A percentile compares a stretch with the other conserved stretches of the same genome.
phyloP scores from a whole-genome alignment of 2,797 vertebrate species.

The Myripristis murdjan region DNA sequence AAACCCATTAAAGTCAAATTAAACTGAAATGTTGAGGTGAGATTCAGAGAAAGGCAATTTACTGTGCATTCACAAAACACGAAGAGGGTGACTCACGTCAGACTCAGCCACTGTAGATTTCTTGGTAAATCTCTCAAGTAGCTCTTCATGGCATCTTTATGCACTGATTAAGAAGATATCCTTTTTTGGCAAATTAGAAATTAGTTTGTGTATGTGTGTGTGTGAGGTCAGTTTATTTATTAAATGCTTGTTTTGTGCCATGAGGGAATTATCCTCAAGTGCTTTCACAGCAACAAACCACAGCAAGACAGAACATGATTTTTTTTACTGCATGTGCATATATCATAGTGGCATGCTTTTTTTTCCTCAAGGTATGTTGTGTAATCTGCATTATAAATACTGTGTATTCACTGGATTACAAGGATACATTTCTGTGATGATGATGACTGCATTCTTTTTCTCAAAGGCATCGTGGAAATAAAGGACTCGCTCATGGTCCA shows the following conservation, averaged over 20 bases:
- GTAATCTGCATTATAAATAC: background rate
- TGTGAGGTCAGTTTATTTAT: background rate
- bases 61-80: background rate
- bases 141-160: conserved; percentile 93
- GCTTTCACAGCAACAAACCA: background rate
- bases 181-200: conserved; percentile 13
- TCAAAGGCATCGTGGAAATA: conserved; percentile 97
- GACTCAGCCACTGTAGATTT: conserved; percentile 92
- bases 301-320: background rate
- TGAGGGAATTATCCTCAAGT: background rate
- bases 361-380: background rate
- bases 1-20: background rate
- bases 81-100: conserved; percentile 87
- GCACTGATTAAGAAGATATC: conserved; percentile 83
- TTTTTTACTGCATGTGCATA: background rate
- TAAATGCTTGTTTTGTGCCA: background rate
- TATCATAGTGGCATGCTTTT: background rate
- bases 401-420: conserved; percentile 9
- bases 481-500: conserved; percentile 93
- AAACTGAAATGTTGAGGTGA: background rate
- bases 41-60: background rate
- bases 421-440: conserved; percentile 98
- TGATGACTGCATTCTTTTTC: conserved; percentile 92
- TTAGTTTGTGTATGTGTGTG: conserved; percentile 5
- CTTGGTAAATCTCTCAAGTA: conserved; percentile 92